Conservation (phyloP, 2,797 vertebrate species). For the Microctenopoma steveboyesi region DNA sequence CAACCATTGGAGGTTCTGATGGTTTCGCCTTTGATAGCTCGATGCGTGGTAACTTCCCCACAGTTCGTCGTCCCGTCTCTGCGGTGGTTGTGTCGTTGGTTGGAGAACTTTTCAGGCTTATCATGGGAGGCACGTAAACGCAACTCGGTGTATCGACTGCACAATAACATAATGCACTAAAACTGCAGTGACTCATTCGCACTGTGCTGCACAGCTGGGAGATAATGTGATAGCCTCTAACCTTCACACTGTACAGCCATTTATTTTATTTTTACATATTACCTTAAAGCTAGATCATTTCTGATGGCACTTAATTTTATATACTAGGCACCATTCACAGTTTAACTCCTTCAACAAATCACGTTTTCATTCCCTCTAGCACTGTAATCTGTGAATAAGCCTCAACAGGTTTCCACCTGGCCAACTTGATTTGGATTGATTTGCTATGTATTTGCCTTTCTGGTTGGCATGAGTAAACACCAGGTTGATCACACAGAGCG, state of each 20-base stretch:
- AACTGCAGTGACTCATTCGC: neutral
- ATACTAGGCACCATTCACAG: neutral
- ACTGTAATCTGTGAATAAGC: neutral
- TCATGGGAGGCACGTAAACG: neutral
- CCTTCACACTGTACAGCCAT: neutral
- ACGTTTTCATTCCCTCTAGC: neutral
- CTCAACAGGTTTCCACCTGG: constrained; percentile 56
- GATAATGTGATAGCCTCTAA: neutral
- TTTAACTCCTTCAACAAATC: neutral
- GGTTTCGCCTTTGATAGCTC: neutral
- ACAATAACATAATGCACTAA: neutral
- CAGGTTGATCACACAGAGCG: constrained; percentile 13
- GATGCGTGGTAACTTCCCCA: neutral
- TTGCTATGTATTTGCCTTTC: constrained; percentile 28
- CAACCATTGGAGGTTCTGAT: neutral
- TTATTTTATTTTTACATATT: neutral
- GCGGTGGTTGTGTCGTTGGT: neutral
- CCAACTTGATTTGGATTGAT: constrained; percentile 44
- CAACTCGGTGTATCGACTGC: neutral
- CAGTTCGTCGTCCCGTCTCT: constrained; percentile 1
- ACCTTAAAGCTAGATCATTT: neutral
- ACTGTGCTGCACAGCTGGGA: neutral
- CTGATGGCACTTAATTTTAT: neutral
- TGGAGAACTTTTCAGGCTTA: neutral
- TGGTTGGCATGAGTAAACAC: constrained; percentile 7